phyloP scores from a whole-genome alignment of 2,113 vertebrate species.

The Procapra przewalskii region DNA sequence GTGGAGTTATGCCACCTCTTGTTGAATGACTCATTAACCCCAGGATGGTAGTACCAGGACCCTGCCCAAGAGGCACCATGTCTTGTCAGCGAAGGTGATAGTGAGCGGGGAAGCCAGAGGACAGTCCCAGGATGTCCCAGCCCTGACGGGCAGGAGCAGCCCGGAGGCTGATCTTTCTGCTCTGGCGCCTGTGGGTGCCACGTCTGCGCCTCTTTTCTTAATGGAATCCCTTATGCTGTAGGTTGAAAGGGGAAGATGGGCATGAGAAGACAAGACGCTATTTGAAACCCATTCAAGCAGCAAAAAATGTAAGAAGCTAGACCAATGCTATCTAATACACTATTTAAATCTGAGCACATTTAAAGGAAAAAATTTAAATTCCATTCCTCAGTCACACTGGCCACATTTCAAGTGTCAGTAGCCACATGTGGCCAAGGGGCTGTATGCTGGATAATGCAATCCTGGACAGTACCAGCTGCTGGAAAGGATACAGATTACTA shows the following conservation, averaged over 20 bases:
- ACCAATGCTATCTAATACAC: not conserved
- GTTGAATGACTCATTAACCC: not conserved
- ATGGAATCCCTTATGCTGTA: not conserved
- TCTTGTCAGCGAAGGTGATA: not conserved
- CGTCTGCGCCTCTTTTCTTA: not conserved
- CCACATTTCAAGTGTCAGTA: not conserved
- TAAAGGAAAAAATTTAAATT: not conserved
- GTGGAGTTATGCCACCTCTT: not conserved
- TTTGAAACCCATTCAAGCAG: not conserved
- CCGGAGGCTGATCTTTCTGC: no score
- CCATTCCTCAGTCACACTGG: not conserved
- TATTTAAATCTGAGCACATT: not conserved
- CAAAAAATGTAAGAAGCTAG: not conserved
- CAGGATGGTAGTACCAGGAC: not conserved
- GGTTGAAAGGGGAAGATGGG: not conserved
- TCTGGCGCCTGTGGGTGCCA: not conserved
- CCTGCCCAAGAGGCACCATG: not conserved
- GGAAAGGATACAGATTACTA: not conserved
- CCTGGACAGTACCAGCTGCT: not conserved
- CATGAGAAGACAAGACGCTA: not conserved
- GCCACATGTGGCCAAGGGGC: rapidly evolving
- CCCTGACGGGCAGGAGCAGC: not conserved
- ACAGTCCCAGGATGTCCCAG: rapidly evolving
- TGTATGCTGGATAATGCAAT: rapidly evolving
- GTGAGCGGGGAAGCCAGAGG: not conserved